Evolutionary conservation across 1,140 invertebrate species (phyloP).

Genomic region (Formica exsecta): DNA sequence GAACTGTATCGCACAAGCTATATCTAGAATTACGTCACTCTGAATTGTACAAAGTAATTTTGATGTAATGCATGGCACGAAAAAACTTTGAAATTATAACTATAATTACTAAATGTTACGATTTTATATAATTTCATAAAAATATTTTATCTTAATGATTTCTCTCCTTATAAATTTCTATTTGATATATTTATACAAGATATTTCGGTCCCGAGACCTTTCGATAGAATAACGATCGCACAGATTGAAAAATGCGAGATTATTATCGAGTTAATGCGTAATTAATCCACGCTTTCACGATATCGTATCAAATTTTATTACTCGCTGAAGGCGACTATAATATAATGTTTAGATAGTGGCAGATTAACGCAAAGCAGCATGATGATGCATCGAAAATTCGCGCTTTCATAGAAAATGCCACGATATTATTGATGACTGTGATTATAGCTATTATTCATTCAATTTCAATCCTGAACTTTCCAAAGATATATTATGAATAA

Average conservation of each 20-base stretch:
- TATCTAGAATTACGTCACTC: background rate
- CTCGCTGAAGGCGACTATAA: background rate
- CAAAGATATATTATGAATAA: background rate
- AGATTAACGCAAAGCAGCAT: background rate
- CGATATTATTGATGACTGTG: background rate
- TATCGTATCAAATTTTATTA: slow-evolving; percentile 5
- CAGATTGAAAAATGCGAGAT: background rate
- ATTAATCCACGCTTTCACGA: background rate
- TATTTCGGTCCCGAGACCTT: background rate
- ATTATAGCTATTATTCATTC: background rate
- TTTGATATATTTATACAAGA: too few relatives aligned
- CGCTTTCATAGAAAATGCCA: background rate
- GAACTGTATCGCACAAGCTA: background rate
- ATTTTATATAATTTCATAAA: too few relatives aligned
- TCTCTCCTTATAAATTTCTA: too few relatives aligned
- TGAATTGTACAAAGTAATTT: background rate
- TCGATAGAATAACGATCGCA: background rate
- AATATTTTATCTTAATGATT: too few relatives aligned
- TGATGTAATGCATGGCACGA: too few relatives aligned
- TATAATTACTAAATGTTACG: too few relatives aligned
- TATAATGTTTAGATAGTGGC: background rate
- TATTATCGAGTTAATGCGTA: background rate
- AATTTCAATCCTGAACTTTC: background rate
- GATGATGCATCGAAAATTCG: background rate
- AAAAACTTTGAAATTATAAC: too few relatives aligned